A percentile compares a stretch with the other conserved stretches of the same genome.
These are phyloP conservation scores for Chrosomus eos DNA, from an alignment of 2,797 vertebrate species.

Conservation along the genomic window DNA sequence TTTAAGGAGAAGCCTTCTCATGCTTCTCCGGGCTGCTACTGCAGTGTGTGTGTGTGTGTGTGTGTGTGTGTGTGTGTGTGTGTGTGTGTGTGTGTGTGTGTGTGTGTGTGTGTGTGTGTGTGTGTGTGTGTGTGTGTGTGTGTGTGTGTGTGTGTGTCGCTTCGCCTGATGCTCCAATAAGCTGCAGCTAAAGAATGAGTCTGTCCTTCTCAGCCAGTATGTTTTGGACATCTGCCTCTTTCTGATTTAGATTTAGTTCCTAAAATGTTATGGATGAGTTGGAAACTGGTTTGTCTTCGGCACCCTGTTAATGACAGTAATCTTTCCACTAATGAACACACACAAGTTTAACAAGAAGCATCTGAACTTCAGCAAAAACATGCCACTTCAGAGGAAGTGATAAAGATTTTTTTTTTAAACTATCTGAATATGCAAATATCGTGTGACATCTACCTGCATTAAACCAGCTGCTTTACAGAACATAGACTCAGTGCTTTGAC, in stretches of 20 bases:
- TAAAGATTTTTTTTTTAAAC: background rate
- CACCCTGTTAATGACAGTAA: background rate
- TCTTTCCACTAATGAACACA: background rate
- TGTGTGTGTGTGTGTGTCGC: background rate
- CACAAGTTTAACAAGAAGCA: background rate
- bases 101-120: background rate
- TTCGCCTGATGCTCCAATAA: constrained; percentile 45
- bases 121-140: constrained; percentile 1
- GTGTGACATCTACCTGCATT: background rate
- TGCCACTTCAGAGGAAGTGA: constrained; percentile 30
- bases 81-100: background rate
- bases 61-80: background rate
- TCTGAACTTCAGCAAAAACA: constrained; percentile 1
- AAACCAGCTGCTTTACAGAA: background rate
- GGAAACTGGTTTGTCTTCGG: background rate
- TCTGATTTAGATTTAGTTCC: constrained; percentile 53
- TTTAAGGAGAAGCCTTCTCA: constrained; percentile 99
- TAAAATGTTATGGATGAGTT: background rate
- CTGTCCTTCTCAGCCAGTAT: constrained; percentile 25
- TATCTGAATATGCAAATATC: constrained; percentile 15
- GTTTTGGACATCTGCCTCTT: constrained; percentile 55
- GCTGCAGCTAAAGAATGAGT: constrained; percentile 46
- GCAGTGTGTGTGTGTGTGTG: constrained; percentile 23
- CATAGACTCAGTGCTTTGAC: background rate
- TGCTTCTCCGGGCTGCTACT: constrained; percentile 83